Percentiles rank a stretch among this genome's conserved stretches.
Evolutionary conservation across 2,888 invertebrate genomes (phyloP).

Genomic region (Liposcelis brunnea): DNA sequence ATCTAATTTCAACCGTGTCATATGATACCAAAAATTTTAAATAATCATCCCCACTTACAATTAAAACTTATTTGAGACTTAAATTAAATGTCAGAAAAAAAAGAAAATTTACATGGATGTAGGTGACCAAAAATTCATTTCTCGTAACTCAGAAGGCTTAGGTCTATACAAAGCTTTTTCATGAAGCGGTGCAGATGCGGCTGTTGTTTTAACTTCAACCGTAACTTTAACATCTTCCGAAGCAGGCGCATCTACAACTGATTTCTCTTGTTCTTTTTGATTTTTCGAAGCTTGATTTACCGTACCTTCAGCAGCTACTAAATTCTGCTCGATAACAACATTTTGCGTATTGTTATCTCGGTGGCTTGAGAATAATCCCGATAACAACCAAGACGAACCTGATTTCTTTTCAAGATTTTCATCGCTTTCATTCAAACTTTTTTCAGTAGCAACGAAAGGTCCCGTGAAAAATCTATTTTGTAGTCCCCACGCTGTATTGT

Average conservation of each 20-base stretch:
- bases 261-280: background rate
- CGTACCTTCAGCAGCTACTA: background rate
- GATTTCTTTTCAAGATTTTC: background rate
- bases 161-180: constrained; percentile 26
- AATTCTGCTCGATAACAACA: background rate
- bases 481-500: too few relatives aligned
- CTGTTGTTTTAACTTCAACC: constrained; percentile 15
- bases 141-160: constrained; percentile 53
- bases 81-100: background rate
- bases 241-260: too few relatives aligned
- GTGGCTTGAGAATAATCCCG: too few relatives aligned
- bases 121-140: constrained; percentile 76
- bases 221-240: constrained; percentile 10
- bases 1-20: too few relatives aligned
- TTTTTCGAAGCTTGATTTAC: background rate
- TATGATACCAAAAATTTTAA: too few relatives aligned
- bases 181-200: constrained; percentile 12
- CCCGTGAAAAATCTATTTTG: too few relatives aligned
- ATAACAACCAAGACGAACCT: background rate
- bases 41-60: too few relatives aligned
- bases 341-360: too few relatives aligned
- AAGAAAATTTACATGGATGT: constrained; percentile 68
- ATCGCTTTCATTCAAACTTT: too few relatives aligned
- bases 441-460: too few relatives aligned
- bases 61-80: too few relatives aligned